Evolutionary conservation across 2,888 invertebrate genomes (phyloP), one percentile per base, ranked within the genome.

Genomic region (Oxytorus armatus): DNA sequence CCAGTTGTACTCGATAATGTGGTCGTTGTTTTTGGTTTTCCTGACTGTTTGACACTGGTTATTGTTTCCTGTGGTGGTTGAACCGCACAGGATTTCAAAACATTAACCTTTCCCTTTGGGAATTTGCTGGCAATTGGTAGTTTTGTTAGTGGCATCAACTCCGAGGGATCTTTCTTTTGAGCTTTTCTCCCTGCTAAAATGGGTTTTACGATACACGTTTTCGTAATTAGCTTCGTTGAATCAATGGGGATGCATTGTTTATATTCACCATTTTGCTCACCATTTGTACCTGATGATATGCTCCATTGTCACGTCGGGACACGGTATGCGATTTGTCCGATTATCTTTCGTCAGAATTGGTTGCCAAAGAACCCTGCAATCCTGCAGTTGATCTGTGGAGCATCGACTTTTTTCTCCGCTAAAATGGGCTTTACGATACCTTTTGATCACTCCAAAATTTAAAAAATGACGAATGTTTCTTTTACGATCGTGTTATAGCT

Each of bases 261-360:
- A 72, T 25, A 23, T 21, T 82, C 73, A 2, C 51, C 42, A 75
- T 66, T 83, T 10, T 68, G 49, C 8, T 49, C 47, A 44, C 21
- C 69, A 7, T 74, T 74, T 1, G 36, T 36, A 25, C 65, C 61
- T 0, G 78, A 72, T 8, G 72, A 16, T 18, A 76, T 47, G 3
- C 10, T 16, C 4, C 98, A 0, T 96, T 97, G 16, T 97, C 98
- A 0, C 93, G 97, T 91, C 94, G 99, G 57, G 96, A 96, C 88
- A 99, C 99, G 3, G 90, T 99, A 73, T 99, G 99, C 91, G 98
- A 99, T 4, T 99, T 99, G 0, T 92, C 98, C 80, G 99, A 99
- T 92, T 99, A 99, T 92, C 93, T 99, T 63, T 97, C 98, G 8
- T 99, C 99, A 0, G 99, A 99, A 93, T 99, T 99, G 99, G 95